A percentile compares a stretch with the other conserved stretches of the same genome.
These are phyloP conservation scores for Philopedon plagiatum DNA, from an alignment of 2,888 invertebrate species.

Conservation along the genomic window DNA sequence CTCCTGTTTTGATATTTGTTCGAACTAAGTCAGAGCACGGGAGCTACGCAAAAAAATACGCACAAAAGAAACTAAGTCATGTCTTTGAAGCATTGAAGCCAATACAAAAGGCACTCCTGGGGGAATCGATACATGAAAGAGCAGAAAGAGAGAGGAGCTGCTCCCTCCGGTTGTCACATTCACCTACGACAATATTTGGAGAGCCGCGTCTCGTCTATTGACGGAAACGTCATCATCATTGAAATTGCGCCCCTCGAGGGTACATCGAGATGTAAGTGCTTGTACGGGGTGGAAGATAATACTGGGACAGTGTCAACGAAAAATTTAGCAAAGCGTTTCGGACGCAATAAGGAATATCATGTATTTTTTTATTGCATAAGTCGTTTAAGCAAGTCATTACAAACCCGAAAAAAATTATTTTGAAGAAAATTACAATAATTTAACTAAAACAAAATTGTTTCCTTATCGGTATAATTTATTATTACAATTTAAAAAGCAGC, in stretches of 20 bases:
- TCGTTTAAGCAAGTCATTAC: no score
- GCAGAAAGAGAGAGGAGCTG: constrained; percentile 38
- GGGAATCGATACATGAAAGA: constrained; percentile 38
- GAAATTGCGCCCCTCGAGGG: constrained; percentile 42
- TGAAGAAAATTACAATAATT: no score
- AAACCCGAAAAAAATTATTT: no score
- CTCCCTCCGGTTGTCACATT: constrained; percentile 51
- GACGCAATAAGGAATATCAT: no score
- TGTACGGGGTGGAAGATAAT: constrained; percentile 1
- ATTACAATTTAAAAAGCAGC: no score
- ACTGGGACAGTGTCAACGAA: no score
- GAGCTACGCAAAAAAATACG: neutral
- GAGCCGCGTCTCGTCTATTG: constrained; percentile 49
- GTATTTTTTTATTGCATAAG: no score
- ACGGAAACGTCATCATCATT: constrained; percentile 47
- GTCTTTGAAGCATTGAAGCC: constrained; percentile 27
- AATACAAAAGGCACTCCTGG: constrained; percentile 24
- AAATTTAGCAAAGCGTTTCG: no score
- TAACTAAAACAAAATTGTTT: no score
- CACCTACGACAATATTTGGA: constrained; percentile 54
- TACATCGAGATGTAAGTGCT: constrained; percentile 27
- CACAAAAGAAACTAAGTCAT: constrained; percentile 10
- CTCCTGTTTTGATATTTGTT: no score
- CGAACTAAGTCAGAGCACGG: no score
- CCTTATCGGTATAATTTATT: no score